Base-by-base conservation (phyloP, 2,797 vertebrate genomes). In the Graptemys geographica region DNA sequence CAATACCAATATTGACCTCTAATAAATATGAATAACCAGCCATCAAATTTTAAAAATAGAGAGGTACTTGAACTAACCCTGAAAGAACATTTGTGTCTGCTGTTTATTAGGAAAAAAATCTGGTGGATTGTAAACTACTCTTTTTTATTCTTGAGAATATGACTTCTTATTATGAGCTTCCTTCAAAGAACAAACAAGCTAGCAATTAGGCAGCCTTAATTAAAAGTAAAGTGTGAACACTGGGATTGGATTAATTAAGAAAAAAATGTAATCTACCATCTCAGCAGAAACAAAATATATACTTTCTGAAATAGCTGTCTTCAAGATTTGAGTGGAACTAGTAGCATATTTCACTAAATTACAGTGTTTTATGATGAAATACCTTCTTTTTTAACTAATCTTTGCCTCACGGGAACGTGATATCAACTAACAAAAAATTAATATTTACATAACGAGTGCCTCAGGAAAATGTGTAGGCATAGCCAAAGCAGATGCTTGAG, bases 351-450 rank as follows among this genome's bases (percentile, higher is more conserved):
- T 86, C 23, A 18, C 79, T 92, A 79, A 37, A 21, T 49, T 9
- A 21, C 13, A 9, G 1, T 10, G 11, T 37, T 88, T 86, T 81
- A n/a, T 18, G 3, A 85, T 57, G 11, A 52, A 57, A 2, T 41
- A 16, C 83, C 44, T 37, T 83, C 6, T 55, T 82, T 92, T 85
- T 89, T 27, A 79, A 33, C 2, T 8, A 69, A 53, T 5, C 3
- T 74, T 81, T 72, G 31, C 55, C 27, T 80, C 3, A 11, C 33
- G 37, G 27, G 5, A 83, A 23, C 0, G 0, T 44, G 31, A 74
- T 11, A 44, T 85, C 53, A 2, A 1, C 81, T 90, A 76, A 31
- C 18, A 19, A 28, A 1, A 1, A 57, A 44, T 4, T 81, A 53
- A 81, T 10, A 27, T 87, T 37, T 82, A 21, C 27, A 33, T 28